Percentiles rank a stretch among this genome's conserved stretches.
Evolutionary conservation across 2,113 vertebrate species (phyloP).

Genomic region (Turdus rufiventris): DNA sequence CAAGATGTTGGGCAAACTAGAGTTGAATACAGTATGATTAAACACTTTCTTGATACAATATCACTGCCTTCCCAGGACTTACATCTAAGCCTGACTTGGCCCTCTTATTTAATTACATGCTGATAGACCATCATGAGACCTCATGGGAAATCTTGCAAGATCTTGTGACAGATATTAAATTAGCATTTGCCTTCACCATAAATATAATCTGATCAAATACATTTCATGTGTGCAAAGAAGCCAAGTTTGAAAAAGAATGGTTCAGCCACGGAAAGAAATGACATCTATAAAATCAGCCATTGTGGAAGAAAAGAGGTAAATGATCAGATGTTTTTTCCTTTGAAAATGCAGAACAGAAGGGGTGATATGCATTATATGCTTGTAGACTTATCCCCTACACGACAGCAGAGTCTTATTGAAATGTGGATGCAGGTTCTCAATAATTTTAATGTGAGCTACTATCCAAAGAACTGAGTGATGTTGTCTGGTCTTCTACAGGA

Average conservation of each 20-base stretch:
- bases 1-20: neutral
- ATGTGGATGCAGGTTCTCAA: neutral
- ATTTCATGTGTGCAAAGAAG: conserved; percentile 4
- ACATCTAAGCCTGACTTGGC: neutral
- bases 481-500: neutral
- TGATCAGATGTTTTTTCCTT: neutral
- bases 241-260: neutral
- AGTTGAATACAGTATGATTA: neutral
- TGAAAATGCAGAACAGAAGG: neutral
- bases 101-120: conserved; percentile 37
- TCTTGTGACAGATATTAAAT: conserved; percentile 46
- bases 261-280: neutral
- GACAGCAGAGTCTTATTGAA: neutral
- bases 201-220: conserved; percentile 24
- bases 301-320: neutral
- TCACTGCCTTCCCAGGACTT: neutral
- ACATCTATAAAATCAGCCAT: neutral
- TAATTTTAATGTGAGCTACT: neutral
- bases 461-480: neutral
- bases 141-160: conserved; percentile 36
- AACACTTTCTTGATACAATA: neutral
- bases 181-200: neutral
- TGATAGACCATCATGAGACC: conserved; percentile 15
- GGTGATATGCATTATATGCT: neutral
- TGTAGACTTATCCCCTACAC: neutral